These are phyloP conservation scores for Tetragonula carbonaria DNA, from an alignment of 2,888 invertebrate species.

Conservation along the genomic window DNA sequence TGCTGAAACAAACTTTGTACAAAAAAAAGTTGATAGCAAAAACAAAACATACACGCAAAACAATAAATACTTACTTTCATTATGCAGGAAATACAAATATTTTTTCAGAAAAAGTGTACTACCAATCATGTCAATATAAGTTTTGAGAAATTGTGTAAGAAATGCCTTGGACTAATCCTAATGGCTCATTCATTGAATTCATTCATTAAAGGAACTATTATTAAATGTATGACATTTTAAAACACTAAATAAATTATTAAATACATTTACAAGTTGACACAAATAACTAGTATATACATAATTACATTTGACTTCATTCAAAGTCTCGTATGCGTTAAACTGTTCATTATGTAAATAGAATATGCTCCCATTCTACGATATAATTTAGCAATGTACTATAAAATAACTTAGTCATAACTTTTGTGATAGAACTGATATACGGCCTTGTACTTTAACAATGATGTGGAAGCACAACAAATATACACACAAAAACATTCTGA, in stretches of 20 bases:
- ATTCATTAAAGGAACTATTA: constrained; percentile 61
- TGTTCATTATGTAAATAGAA: constrained; percentile 21
- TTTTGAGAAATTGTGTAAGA: not conserved
- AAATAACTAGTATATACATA: constrained; percentile 73
- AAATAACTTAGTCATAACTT: constrained; percentile 24
- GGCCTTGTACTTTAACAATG: constrained; percentile 53
- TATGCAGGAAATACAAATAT: constrained; percentile 8
- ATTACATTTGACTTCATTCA: constrained; percentile 58
- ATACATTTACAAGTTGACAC: constrained; percentile 64
- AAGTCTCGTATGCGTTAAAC: constrained; percentile 38
- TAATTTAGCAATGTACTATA: constrained; percentile 25
- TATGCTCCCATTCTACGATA: constrained; percentile 44
- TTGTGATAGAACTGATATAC: constrained; percentile 21
- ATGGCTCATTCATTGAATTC: constrained; percentile 20
- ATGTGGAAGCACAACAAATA: constrained; percentile 41
- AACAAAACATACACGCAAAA: constrained; percentile 14
- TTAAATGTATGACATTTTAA: constrained; percentile 42
- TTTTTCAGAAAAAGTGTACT: constrained; percentile 31
- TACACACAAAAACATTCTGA: constrained; percentile 31
- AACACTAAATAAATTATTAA: constrained; percentile 73
- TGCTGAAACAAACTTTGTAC: constrained; percentile 25
- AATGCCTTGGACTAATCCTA: constrained; percentile 17
- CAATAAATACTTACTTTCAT: constrained; percentile 4
- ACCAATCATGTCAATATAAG: constrained; percentile 14
- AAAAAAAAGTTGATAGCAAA: not conserved